These are phyloP conservation scores for Phenganax subtilis DNA, from an alignment of 92 coral and sea anemone species.

Conservation along the genomic window DNA sequence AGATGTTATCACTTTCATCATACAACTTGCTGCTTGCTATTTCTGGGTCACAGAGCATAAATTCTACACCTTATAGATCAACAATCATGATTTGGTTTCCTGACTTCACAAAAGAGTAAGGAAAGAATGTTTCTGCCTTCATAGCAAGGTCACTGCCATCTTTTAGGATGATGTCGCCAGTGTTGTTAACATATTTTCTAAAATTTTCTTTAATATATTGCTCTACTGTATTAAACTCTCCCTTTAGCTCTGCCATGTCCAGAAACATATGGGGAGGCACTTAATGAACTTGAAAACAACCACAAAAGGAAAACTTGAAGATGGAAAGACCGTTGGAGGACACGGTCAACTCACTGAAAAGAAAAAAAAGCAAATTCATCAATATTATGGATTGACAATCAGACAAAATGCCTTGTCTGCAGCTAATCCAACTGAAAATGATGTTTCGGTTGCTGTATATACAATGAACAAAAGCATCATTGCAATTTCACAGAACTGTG, in stretches of 20 bases:
- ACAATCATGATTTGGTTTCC: too few relatives aligned
- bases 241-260: conserved; percentile 29
- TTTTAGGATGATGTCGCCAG: too few relatives aligned
- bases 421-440: conserved; percentile 44
- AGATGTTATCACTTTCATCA: too few relatives aligned
- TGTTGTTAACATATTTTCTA: too few relatives aligned
- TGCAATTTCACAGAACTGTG: conserved; percentile 38
- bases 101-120: too few relatives aligned
- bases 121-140: too few relatives aligned
- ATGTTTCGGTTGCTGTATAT: not conserved
- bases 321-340: conserved; percentile 49
- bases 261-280: conserved; percentile 47
- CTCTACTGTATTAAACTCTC: too few relatives aligned
- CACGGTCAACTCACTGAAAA: conserved; percentile 42
- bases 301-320: conserved; percentile 41
- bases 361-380: conserved; percentile 31
- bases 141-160: too few relatives aligned
- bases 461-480: conserved; percentile 37
- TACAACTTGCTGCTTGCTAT: too few relatives aligned
- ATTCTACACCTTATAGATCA: too few relatives aligned
- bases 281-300: conserved; percentile 30
- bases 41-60: too few relatives aligned
- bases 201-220: too few relatives aligned
- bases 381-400: conserved; percentile 39
- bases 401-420: not conserved